Evolutionary conservation across 2,113 vertebrate species (phyloP).

Genomic region (Picathartes gymnocephalus): DNA sequence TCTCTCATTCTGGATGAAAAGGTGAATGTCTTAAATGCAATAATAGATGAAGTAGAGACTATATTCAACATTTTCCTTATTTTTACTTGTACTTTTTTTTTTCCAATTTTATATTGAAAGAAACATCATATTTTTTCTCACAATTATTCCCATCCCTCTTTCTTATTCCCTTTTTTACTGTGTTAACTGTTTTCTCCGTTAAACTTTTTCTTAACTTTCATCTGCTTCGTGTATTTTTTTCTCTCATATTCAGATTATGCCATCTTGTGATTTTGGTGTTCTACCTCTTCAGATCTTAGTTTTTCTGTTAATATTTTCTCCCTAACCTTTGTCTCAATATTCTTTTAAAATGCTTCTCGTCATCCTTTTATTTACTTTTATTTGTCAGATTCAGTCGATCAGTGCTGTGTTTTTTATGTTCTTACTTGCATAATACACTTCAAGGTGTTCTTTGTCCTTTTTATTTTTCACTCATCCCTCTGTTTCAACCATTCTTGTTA

Average conservation of each 20-base stretch:
- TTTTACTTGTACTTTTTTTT: neutral
- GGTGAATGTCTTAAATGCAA: neutral
- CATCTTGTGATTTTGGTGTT: neutral
- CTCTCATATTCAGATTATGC: neutral
- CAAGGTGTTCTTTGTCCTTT: neutral
- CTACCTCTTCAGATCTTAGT: neutral
- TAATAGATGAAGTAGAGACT: neutral
- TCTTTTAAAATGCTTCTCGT: neutral
- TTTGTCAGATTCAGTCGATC: neutral
- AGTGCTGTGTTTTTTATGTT: neutral
- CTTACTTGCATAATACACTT: neutral
- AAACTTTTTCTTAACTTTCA: neutral
- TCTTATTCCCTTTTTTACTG: neutral
- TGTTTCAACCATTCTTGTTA: neutral
- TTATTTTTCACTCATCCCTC: neutral
- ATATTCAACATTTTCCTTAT: neutral
- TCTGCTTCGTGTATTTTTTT: neutral
- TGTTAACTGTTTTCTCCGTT: neutral
- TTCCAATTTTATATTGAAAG: neutral
- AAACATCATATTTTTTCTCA: neutral
- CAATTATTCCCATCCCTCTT: fast-evolving
- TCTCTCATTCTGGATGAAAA: neutral
- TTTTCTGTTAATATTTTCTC: neutral
- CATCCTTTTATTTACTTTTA: neutral
- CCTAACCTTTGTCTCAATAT: neutral